Evolutionary conservation across 2,888 invertebrate genomes (phyloP), one percentile per base, ranked within the genome.

Genomic region (Pheosia tremula): DNA sequence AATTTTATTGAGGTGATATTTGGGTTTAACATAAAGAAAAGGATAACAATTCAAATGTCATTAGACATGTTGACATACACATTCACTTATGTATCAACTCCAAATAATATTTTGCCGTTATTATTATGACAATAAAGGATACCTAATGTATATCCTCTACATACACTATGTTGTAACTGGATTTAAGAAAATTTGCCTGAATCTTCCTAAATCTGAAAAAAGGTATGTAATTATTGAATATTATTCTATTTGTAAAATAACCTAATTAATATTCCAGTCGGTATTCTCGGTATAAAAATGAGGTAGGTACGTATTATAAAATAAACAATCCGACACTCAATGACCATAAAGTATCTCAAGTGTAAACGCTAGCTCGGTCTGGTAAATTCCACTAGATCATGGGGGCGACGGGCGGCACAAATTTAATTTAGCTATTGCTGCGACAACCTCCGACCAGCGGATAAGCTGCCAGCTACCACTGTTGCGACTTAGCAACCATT

Each of bases 321-420:
- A 39, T 58, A 60, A 43, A 56, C 56, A 59, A 60, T 58, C 37
- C 56, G 66, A 61, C 24, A 68, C 67, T 61, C 60, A 68, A 41
- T 59, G 63, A 58, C 66, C 59, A 60, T 58, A 67, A 66, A 74
- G 63, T 64, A 73, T 71, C 63, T 72, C 69, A 78, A 77, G 72
- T 75, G 73, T 71, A 67, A 68, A 63, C 63, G 65, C 77, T 72
- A 68, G 67, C 75, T 68, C 58, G 57, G 63, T 70, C 68, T 71
- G 24, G 71, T 72, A 68, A 74, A 77, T 77, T 79, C 80, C 81
- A 85, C 81, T 87, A 84, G 80, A 87, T 88, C 86, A 85, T 82
- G 83, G 64, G 81, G 80, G 77, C 81, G 84, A 85, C 85, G 81
- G 82, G 83, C 80, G 85, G 86, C 86, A 88, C 88, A 87, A 89